phyloP scores from a whole-genome alignment of 2,797 vertebrate species.

The Silurus aristotelis region DNA sequence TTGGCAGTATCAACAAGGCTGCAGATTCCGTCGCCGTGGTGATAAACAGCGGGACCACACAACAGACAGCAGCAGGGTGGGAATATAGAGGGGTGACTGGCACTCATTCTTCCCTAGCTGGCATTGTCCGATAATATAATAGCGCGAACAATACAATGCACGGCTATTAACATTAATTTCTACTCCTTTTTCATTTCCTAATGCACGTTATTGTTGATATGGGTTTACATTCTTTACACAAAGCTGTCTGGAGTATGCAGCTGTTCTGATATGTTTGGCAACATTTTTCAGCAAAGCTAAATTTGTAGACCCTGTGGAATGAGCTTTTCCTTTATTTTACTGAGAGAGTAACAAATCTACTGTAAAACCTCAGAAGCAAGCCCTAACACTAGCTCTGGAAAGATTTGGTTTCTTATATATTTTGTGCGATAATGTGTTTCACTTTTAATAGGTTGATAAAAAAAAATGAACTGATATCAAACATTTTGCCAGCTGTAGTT shows the following conservation, averaged over 20 bases:
- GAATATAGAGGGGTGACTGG: conserved; percentile 21
- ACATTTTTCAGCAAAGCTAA: conserved; percentile 47
- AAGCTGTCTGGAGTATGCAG: conserved; percentile 51
- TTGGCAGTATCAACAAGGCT: conserved; percentile 72
- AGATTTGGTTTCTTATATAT: conserved; percentile 62
- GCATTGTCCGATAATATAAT: conserved; percentile 67
- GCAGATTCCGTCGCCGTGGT: conserved; percentile 67
- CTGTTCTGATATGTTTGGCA: conserved; percentile 54
- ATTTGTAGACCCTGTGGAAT: conserved; percentile 57
- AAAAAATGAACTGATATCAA: conserved; percentile 46
- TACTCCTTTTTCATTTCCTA: conserved; percentile 32
- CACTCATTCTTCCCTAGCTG: conserved; percentile 54
- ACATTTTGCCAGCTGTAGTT: conserved; percentile 57
- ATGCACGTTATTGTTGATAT: conserved; percentile 56
- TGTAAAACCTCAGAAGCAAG: conserved; percentile 60
- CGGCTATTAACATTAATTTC: conserved; percentile 35
- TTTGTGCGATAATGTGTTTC: conserved; percentile 62
- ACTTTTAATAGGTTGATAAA: conserved; percentile 62
- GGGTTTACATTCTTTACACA: conserved; percentile 55
- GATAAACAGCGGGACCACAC: conserved; percentile 64
- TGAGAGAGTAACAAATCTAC: conserved; percentile 58
- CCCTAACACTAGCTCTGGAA: conserved; percentile 45
- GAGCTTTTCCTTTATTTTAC: conserved; percentile 58
- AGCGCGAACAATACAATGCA: conserved; percentile 41
- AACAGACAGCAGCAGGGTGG: conserved; percentile 9